Percentiles rank a stretch among this genome's conserved stretches.
Evolutionary conservation across 2,113 vertebrate species (phyloP).

Genomic region (Centrocercus urophasianus): DNA sequence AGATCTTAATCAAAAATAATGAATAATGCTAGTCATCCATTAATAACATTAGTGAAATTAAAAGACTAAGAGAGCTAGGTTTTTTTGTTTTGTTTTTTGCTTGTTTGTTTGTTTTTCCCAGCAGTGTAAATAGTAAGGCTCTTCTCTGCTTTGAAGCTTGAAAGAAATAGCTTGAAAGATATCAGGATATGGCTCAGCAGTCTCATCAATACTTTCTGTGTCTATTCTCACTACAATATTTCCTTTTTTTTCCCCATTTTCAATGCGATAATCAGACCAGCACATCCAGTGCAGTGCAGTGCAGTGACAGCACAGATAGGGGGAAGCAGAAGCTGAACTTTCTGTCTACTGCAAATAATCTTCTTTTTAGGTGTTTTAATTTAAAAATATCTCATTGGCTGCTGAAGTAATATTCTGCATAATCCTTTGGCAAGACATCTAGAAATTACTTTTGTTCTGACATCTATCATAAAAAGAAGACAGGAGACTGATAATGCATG

Average conservation of each 20-base stretch:
- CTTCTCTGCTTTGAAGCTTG: neutral
- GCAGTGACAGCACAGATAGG: neutral
- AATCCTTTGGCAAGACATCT: neutral
- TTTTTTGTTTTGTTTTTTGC: neutral
- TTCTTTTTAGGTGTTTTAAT: neutral
- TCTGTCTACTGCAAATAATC: fast-evolving
- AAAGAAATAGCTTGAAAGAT: neutral
- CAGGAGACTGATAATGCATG: neutral
- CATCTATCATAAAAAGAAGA: neutral
- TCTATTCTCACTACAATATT: neutral
- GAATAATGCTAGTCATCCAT: neutral
- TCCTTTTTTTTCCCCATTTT: neutral
- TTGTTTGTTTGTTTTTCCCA: too few species aligned
- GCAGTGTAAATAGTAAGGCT: neutral
- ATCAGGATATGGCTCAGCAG: neutral
- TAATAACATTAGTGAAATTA: neutral
- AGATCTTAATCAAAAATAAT: neutral
- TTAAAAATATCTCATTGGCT: neutral
- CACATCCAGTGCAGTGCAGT: neutral
- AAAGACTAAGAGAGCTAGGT: neutral
- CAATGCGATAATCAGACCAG: fast-evolving
- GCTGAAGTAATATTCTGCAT: neutral
- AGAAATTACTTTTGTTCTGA: neutral
- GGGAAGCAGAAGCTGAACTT: neutral
- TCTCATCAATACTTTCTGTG: neutral